Base-by-base conservation (phyloP, 2,888 invertebrate genomes). In the Beris chalybata region DNA sequence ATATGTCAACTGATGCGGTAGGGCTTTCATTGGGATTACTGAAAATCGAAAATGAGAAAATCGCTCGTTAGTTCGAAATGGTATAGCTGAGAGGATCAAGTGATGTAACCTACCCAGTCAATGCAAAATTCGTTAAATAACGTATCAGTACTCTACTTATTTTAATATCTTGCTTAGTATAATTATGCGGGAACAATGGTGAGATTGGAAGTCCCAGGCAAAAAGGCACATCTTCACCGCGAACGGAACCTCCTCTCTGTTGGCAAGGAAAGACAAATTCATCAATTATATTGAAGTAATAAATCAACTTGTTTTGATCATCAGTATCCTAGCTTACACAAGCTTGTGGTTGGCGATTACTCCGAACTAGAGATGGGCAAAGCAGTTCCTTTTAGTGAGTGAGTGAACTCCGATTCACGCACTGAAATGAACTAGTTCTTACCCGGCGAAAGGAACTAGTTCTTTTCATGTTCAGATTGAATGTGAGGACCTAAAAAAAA, bases 181-280 rank as follows among this genome's bases (percentile, higher is more conserved):
- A 94, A 82, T 94, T 93, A 79, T 89, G 87, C n/a, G 86, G 86
- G 76, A 86, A 86, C 72, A 85, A 84, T 72, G 86, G 85, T 67
- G 82, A 83, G 65, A 93, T 79, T 44, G 94, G 94, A 72, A 91
- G 85, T 13, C 94, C 93, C 72, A 95, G 82, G 77, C 92, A 87
- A 82, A 91, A 94, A 64, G 93, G 91, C 73, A 94, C 82, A 79
- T 94, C 94, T 79, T 94, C 94, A 57, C 93, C 93, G 73, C 90
- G 87, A 61, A 92, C 92, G 61, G 93, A 93, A 29, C 93, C 92
- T 68, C 87, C 84, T 70, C 90, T 84, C 90, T 92, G 80, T 12
- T 80, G 79, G 71, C 59, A 64, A 55, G 64, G 32, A 31, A 54
- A 31, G 52, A 22, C 22, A 22, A 22, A 22, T 22, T 22, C 2